Conservation (phyloP, 2,797 vertebrate species). For the Bradypodion ventrale region DNA sequence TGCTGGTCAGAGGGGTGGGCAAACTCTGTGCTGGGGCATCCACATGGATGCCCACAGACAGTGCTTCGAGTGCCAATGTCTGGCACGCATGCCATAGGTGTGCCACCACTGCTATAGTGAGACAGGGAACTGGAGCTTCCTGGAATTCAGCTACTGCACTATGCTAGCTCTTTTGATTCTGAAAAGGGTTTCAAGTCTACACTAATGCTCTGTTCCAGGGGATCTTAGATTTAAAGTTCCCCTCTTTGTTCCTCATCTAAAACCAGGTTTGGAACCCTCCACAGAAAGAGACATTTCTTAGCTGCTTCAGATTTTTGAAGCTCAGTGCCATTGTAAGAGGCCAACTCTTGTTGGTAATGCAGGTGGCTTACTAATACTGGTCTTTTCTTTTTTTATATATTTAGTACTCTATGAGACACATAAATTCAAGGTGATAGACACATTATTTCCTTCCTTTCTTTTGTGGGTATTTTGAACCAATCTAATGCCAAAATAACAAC, state of each 20-base stretch:
- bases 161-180: background rate
- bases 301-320: background rate
- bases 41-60: too few species aligned
- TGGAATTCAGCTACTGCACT: background rate
- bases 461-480: background rate
- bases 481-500: background rate
- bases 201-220: background rate
- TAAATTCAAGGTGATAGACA: background rate
- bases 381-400: background rate
- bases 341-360: background rate
- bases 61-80: too few species aligned
- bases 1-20: too few species aligned
- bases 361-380: background rate
- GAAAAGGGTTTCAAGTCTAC: background rate
- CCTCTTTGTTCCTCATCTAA: background rate
- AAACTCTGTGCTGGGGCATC: too few species aligned
- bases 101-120: too few species aligned
- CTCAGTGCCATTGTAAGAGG: background rate
- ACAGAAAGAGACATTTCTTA: background rate
- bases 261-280: background rate
- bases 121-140: background rate
- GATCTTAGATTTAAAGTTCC: background rate
- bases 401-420: background rate
- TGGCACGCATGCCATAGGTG: too few species aligned
- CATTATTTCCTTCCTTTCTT: background rate